Conservation (phyloP, 1,140 invertebrate genomes). For the Metopolophium dirhodum region DNA sequence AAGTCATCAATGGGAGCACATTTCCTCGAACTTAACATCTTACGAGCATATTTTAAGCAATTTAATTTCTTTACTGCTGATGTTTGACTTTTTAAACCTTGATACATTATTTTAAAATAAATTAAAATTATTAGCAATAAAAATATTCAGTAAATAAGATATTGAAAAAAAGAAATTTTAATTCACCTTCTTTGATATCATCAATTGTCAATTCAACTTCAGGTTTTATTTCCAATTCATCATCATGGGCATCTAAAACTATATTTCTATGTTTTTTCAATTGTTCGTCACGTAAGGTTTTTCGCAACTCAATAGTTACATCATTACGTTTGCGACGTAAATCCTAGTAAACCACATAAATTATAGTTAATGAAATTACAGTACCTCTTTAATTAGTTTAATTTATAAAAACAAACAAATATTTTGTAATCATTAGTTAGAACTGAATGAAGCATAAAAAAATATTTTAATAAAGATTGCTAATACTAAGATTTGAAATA, state of each 20-base stretch:
- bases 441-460: too few species aligned
- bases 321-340: slow-evolving; percentile 87
- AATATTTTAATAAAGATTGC: too few species aligned
- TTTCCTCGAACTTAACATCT: slow-evolving; percentile 88
- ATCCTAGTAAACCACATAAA: slow-evolving; percentile 64
- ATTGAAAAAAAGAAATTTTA: neutral
- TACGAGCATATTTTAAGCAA: slow-evolving; percentile 75
- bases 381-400: neutral
- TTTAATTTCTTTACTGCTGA: neutral
- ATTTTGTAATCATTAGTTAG: too few species aligned
- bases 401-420: neutral
- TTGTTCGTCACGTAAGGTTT: slow-evolving; percentile 93
- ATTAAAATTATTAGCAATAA: neutral
- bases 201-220: slow-evolving; percentile 63
- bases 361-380: neutral
- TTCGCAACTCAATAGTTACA: slow-evolving; percentile 87
- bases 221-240: slow-evolving; percentile 63
- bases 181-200: slow-evolving; percentile 60
- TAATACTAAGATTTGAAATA: too few species aligned
- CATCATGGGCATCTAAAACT: slow-evolving; percentile 65
- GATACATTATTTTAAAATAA: neutral
- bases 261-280: slow-evolving; percentile 93
- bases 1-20: slow-evolving; percentile 94
- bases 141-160: neutral
- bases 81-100: neutral